These are phyloP conservation scores for Trichomycterus rosablanca DNA, from an alignment of 2,113 vertebrate genomes.

Conservation along the genomic window DNA sequence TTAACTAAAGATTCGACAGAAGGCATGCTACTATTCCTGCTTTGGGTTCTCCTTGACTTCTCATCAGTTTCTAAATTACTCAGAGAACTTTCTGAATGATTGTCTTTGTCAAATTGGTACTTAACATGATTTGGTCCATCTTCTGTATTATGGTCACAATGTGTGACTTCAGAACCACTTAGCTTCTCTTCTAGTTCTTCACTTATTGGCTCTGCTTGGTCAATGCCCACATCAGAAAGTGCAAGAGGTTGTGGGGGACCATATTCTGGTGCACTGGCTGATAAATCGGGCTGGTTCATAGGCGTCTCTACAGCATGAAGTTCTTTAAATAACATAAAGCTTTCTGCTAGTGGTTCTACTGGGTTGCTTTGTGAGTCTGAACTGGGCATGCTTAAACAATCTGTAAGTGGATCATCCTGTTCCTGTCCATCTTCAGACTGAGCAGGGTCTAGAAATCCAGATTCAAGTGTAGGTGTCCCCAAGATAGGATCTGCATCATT, in stretches of 20 bases:
- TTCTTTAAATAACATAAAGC: constrained; percentile 75
- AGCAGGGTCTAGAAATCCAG: constrained; percentile 67
- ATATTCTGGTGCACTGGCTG: constrained; percentile 61
- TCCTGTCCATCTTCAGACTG: constrained; percentile 59
- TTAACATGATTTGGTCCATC: constrained; percentile 41
- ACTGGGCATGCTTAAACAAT: constrained; percentile 71
- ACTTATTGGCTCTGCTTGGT: constrained; percentile 35
- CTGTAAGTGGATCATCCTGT: constrained; percentile 55
- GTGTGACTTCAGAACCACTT: constrained; percentile 54
- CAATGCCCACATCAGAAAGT: constrained; percentile 59
- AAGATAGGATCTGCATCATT: constrained; percentile 71
- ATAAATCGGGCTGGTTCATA: constrained; percentile 62
- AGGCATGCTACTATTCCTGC: constrained; percentile 24
- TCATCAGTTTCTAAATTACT: constrained; percentile 25
- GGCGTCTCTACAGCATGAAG: constrained; percentile 61
- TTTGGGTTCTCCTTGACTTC: constrained; percentile 31
- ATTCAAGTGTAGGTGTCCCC: constrained; percentile 60
- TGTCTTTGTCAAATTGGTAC: constrained; percentile 64
- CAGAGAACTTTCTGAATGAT: constrained; percentile 33
- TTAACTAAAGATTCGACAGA: constrained; percentile 16
- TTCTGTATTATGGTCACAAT: constrained; percentile 51
- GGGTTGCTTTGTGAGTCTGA: constrained; percentile 61
- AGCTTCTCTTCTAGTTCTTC: constrained; percentile 59
- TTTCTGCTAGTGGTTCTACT: constrained; percentile 66
- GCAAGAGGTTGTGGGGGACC: constrained; percentile 61